These are phyloP conservation scores for Lasioglossum calceatum DNA, from an alignment of 2,888 invertebrate species.

Conservation along the genomic window DNA sequence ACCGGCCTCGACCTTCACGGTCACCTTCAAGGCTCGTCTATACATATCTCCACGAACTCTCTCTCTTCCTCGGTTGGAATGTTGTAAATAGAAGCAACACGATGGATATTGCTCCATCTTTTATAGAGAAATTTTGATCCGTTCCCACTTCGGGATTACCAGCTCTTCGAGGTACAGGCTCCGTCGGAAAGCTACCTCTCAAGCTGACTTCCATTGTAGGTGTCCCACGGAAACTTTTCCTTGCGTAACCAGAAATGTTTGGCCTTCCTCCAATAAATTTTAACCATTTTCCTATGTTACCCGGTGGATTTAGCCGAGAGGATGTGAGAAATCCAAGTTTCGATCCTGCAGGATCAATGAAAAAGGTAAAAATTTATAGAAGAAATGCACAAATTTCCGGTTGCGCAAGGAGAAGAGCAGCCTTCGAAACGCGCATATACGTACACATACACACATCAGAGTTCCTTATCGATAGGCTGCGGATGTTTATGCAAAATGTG, in stretches of 20 bases:
- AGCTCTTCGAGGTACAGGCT: not conserved
- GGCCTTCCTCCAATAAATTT: no score
- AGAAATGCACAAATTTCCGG: no score
- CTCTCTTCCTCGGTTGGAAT: not conserved
- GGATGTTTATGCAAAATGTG: not conserved
- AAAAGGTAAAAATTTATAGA: no score
- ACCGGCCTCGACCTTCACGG: conserved; percentile 53
- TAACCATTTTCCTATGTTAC: no score
- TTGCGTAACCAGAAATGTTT: no score
- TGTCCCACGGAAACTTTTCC: no score
- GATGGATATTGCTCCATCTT: not conserved
- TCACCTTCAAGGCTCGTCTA: conserved; percentile 4
- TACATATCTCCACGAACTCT: conserved; percentile 46
- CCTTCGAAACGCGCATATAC: not conserved
- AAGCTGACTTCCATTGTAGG: no score
- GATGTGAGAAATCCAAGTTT: no score
- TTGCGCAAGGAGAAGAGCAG: no score
- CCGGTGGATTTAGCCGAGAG: no score
- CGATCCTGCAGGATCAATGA: no score
- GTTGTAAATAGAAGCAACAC: conserved; percentile 1
- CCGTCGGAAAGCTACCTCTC: not conserved
- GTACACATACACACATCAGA: conserved; percentile 40
- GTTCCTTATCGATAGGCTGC: conserved; percentile 62
- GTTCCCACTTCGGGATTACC: not conserved
- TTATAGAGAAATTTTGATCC: not conserved